These are phyloP conservation scores for Silurus glanis DNA, from an alignment of 2,113 vertebrate genomes.

Conservation along the genomic window DNA sequence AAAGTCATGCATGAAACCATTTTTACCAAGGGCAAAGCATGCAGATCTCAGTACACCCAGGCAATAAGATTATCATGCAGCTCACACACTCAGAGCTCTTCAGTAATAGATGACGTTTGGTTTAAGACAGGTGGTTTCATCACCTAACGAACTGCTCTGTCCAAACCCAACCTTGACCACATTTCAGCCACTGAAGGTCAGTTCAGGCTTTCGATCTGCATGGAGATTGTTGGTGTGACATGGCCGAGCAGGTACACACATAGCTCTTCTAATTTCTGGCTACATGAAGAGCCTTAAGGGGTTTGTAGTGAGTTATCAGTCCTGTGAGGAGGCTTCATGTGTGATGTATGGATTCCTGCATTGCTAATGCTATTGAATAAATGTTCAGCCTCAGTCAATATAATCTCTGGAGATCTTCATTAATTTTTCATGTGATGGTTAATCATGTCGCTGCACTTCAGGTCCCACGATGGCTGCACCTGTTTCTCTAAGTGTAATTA, in stretches of 20 bases:
- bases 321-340: slow-evolving; percentile 63
- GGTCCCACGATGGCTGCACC: slow-evolving; percentile 77
- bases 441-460: slow-evolving; percentile 83
- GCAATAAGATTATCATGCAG: slow-evolving; percentile 60
- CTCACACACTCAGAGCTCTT: slow-evolving; percentile 38
- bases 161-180: background rate
- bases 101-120: slow-evolving; percentile 53
- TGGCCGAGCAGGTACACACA: background rate
- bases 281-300: background rate
- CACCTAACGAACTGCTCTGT: slow-evolving; percentile 15
- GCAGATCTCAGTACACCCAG: slow-evolving; percentile 56
- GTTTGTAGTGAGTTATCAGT: slow-evolving; percentile 68
- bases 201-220: background rate
- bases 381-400: slow-evolving; percentile 82
- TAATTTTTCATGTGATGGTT: slow-evolving; percentile 85
- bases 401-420: slow-evolving; percentile 85
- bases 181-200: slow-evolving; percentile 4
- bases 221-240: background rate
- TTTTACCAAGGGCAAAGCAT: slow-evolving; percentile 71
- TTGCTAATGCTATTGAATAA: slow-evolving; percentile 76
- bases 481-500: slow-evolving; percentile 86
- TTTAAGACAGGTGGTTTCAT: slow-evolving; percentile 27
- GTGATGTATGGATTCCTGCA: slow-evolving; percentile 79
- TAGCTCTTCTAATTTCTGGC: slow-evolving; percentile 42
- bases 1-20: slow-evolving; percentile 71